Evolutionary conservation across 1,140 invertebrate genomes (phyloP).

Genomic region (Wasmannia auropunctata): DNA sequence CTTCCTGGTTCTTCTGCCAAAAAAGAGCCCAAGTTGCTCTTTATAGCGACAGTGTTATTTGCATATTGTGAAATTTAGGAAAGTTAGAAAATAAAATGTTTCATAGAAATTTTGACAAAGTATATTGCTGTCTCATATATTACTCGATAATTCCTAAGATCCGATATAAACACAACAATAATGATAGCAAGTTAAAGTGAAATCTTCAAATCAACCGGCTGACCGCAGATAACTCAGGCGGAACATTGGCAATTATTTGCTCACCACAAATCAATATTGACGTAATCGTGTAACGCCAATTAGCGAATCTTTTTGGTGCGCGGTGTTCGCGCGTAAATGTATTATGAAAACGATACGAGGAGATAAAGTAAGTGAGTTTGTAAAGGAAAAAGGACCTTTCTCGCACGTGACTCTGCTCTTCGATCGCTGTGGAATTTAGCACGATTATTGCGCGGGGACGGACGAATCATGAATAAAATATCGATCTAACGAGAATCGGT

Average conservation of each 20-base stretch:
- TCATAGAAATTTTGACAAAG: not conserved
- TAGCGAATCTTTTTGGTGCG: slow-evolving; percentile 4
- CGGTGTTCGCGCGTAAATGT: not conserved
- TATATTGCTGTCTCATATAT: not conserved
- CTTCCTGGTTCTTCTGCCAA: slow-evolving; percentile 53
- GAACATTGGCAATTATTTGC: slow-evolving; percentile 5
- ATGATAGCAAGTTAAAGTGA: not conserved
- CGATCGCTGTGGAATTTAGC: slow-evolving; percentile 29
- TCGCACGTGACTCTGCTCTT: slow-evolving; percentile 3
- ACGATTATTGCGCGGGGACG: not conserved
- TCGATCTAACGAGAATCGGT: slow-evolving; percentile 16
- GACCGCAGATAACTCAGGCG: not conserved
- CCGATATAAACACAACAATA: not conserved
- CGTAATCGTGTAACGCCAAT: not conserved
- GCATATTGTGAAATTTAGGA: slow-evolving; percentile 14
- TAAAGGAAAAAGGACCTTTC: not conserved
- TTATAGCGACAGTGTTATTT: not conserved
- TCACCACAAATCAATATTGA: slow-evolving; percentile 3
- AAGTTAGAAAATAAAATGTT: not conserved
- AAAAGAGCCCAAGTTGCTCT: not conserved
- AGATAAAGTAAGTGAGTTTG: not conserved
- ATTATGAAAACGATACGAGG: not conserved
- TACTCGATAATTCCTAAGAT: not conserved
- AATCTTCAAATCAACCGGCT: not conserved
- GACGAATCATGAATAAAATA: slow-evolving; percentile 44